Evolutionary conservation across 92 coral and sea anemone species (phyloP).

Genomic region (Actinostola sp.): DNA sequence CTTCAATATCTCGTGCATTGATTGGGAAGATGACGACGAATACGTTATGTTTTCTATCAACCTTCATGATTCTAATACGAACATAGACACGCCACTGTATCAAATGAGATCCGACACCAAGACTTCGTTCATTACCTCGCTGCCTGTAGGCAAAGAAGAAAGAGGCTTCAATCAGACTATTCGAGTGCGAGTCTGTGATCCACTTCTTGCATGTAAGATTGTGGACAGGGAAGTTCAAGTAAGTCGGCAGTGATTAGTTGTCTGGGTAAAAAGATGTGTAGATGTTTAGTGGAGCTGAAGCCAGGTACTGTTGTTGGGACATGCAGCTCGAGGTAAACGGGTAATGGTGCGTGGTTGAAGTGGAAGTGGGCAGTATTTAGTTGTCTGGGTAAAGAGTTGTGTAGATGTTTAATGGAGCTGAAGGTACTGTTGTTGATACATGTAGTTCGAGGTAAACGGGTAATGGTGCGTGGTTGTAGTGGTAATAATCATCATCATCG

Average conservation of each 20-base stretch:
- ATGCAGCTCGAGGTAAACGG: no score
- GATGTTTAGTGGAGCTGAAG: not conserved
- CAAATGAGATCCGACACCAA: not conserved
- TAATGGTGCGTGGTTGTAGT: no score
- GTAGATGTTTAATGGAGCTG: no score
- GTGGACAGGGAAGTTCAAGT: constrained; percentile 8
- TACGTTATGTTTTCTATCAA: constrained; percentile 1
- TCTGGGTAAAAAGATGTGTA: no score
- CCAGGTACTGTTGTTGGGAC: no score
- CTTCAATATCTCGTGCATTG: constrained; percentile 12
- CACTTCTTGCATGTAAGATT: constrained; percentile 10
- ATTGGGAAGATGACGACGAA: constrained; percentile 38
- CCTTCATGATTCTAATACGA: not conserved
- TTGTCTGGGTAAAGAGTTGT: no score
- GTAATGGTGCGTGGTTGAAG: no score
- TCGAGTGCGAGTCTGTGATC: constrained; percentile 27
- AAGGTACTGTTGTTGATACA: no score
- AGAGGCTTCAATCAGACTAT: constrained; percentile 25
- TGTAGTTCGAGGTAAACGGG: no score
- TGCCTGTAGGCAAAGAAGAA: constrained; percentile 22
- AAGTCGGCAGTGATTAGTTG: no score
- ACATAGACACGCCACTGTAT: constrained; percentile 15
- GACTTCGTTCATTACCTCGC: not conserved
- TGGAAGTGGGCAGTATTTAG: no score
- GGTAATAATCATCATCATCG: no score